phyloP scores from a whole-genome alignment of 2,888 invertebrate genomes.

The Mythimna lalbum region DNA sequence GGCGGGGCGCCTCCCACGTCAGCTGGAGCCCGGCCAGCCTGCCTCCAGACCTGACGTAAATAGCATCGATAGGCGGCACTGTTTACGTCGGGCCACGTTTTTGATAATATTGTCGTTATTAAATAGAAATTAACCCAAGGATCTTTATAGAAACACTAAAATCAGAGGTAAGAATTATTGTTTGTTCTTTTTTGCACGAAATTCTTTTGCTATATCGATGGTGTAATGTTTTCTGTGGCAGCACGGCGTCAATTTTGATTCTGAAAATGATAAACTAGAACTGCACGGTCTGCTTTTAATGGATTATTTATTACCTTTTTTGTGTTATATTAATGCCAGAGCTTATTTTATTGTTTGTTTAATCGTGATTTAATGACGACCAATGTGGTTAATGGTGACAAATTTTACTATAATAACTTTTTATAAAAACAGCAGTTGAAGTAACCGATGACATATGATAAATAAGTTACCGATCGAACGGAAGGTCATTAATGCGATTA shows the following conservation, averaged over 20 bases:
- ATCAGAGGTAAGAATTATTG: constrained; percentile 26
- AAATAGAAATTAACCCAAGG: constrained; percentile 15
- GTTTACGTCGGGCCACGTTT: constrained; percentile 49
- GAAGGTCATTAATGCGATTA: constrained; percentile 15
- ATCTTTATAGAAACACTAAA: background rate
- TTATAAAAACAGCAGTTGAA: background rate
- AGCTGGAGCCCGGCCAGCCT: constrained; percentile 74
- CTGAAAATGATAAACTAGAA: constrained; percentile 17
- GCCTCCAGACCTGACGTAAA: constrained; percentile 67
- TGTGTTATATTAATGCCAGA: constrained; percentile 3
- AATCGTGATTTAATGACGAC: background rate
- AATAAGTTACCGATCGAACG: constrained; percentile 7
- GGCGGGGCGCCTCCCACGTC: constrained; percentile 70
- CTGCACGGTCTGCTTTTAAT: constrained; percentile 3
- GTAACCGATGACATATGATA: constrained; percentile 13
- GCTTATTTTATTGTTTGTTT: background rate
- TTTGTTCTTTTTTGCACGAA: constrained; percentile 4
- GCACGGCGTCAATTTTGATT: background rate
- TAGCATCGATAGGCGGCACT: constrained; percentile 59
- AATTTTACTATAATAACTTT: background rate
- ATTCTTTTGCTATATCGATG: constrained; percentile 10
- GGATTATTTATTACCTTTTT: background rate
- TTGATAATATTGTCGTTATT: constrained; percentile 36
- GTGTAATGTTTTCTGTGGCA: constrained; percentile 14
- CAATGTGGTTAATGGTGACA: background rate